A percentile compares a stretch with the other conserved stretches of the same genome.
Evolutionary conservation across 2,888 invertebrate genomes (phyloP).

Genomic region (Hedya salicella): DNA sequence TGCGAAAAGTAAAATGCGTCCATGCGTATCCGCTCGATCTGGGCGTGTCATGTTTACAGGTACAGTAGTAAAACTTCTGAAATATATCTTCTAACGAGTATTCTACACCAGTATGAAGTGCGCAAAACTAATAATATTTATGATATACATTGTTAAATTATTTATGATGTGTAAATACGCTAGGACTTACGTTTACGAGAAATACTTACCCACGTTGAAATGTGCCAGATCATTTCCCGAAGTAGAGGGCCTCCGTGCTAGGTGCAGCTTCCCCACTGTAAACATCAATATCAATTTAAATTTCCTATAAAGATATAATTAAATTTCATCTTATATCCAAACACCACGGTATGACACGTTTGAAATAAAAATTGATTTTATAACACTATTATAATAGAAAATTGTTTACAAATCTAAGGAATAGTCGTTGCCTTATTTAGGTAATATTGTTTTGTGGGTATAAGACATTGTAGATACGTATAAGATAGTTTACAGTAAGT

Average conservation of each 20-base stretch:
- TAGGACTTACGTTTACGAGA: conserved; percentile 38
- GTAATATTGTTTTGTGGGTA: conserved; percentile 83
- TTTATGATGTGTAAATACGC: conserved; percentile 37
- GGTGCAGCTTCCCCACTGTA: conserved; percentile 43
- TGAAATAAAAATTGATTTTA: conserved; percentile 59
- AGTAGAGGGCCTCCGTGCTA: conserved; percentile 40
- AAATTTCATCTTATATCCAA: conserved; percentile 54
- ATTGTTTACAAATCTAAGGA: conserved; percentile 76
- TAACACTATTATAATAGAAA: conserved; percentile 57
- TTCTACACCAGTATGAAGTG: conserved; percentile 11
- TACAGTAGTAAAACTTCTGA: not conserved
- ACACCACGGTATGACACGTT: conserved; percentile 64
- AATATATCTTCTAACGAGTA: not conserved
- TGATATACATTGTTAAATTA: conserved; percentile 39
- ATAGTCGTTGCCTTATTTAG: conserved; percentile 85
- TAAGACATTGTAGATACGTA: conserved; percentile 81
- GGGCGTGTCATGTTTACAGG: not conserved
- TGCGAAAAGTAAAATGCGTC: not conserved
- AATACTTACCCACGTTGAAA: conserved; percentile 28
- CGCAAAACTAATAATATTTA: conserved; percentile 28
- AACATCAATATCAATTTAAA: conserved; percentile 57
- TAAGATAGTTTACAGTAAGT: conserved; percentile 78
- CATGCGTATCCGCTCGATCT: not conserved
- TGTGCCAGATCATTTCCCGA: conserved; percentile 26
- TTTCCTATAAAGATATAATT: conserved; percentile 56